Evolutionary conservation across 2,797 vertebrate species (phyloP), one percentile per base, ranked within the genome.

Genomic region (Pseudochirops cupreus): DNA sequence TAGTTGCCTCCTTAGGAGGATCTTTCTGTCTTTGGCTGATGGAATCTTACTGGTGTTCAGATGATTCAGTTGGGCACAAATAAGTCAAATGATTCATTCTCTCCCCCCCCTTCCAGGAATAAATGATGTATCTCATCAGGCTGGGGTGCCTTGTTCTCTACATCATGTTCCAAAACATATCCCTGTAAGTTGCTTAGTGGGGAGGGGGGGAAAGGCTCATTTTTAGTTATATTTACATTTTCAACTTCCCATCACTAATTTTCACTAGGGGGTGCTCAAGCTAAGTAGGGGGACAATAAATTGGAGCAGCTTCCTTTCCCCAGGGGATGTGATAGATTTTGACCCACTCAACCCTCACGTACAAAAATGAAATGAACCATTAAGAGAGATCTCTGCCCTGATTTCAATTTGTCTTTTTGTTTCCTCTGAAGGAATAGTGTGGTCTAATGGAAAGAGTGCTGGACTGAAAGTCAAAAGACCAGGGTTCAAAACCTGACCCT

Each of bases 191-290:
- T 87, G 13, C 94, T 96, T 62, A 31, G 87, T 82, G 74, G 39
- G 74, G 29, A 26, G 21, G 21, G 74, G 67, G 2, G 62, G 1
- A 39, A 2, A 46, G 62, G 31, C 93, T 67, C 11, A 1, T 4
- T 57, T 39, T 56, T 11, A 46, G 46, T 54, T 21, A 26, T 74
- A 55, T 26, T 59, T 53, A 18, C 74, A 24, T 1, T 94, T 57
- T 92, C 91, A 93, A n/a, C 59, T 39, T 46, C 46, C 14, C 21
- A 21, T 1, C 53, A 26, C 62, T 52, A 55, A 28, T 21, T 1
- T 96, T 97, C 97, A 95, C 96, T 96, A 96, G 98, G 97, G 39
- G 97, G 96, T 59, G 50, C 97, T 95, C 95, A 52, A 59, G 94
- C 93, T 31, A 4, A 82, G 39, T n/a, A n/a, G 62, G 21, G 39